Conservation (phyloP, 2,797 vertebrate species). For the Darevskia nairensis region DNA sequence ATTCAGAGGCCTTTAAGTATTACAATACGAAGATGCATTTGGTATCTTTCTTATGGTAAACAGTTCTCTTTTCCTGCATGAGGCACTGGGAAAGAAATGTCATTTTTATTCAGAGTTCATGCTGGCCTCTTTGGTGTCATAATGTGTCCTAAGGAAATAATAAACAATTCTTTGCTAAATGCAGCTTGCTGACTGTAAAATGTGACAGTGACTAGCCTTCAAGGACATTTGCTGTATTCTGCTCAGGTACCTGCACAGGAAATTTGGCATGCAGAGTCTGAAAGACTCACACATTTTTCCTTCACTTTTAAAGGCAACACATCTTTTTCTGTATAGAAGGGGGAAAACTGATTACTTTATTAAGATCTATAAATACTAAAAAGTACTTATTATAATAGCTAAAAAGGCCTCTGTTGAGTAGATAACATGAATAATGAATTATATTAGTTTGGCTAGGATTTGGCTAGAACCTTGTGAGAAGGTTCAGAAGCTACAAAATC, state of each 20-base stretch:
- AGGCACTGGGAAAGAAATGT: background rate
- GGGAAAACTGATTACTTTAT: background rate
- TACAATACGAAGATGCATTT: background rate
- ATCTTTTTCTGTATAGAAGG: background rate
- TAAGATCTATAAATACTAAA: background rate
- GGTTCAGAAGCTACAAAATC: background rate
- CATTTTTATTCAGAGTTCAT: background rate
- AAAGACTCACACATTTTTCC: background rate
- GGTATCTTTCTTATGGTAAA: background rate
- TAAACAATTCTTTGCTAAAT: background rate
- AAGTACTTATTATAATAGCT: background rate
- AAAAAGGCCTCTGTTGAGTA: no score
- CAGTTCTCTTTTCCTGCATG: slow-evolving; percentile 1
- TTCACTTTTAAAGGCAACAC: background rate
- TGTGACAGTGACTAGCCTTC: background rate
- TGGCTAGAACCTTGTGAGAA: background rate
- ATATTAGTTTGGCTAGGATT: background rate
- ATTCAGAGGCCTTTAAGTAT: no score
- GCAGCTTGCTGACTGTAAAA: background rate
- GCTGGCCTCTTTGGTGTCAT: slow-evolving; percentile 11
- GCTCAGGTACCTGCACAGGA: background rate
- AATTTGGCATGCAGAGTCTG: background rate
- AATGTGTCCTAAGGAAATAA: slow-evolving; percentile 14
- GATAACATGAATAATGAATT: background rate
- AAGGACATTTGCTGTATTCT: background rate